A percentile compares a stretch with the other conserved stretches of the same genome.
Conservation (phyloP, 2,113 vertebrate genomes). For the Camelus bactrianus region DNA sequence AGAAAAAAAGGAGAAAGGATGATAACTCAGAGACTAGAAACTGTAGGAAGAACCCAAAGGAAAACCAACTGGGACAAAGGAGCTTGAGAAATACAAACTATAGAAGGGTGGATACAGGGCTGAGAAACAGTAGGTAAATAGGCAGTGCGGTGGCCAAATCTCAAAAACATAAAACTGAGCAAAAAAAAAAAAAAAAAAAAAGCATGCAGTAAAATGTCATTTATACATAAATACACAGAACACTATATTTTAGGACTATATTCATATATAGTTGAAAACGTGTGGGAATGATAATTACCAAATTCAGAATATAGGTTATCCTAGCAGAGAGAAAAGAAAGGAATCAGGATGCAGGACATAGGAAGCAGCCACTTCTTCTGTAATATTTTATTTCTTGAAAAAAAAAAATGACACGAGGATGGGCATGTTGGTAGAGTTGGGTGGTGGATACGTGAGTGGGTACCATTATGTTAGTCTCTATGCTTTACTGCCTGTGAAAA, state of each 20-base stretch:
- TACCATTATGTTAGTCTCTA: not conserved
- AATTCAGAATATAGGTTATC: not conserved
- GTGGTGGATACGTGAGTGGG: not conserved
- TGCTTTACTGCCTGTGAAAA: not conserved
- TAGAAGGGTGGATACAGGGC: not conserved
- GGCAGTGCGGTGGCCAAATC: not conserved
- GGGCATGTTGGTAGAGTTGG: not conserved
- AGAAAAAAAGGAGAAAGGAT: not conserved
- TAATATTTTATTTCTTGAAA: not conserved
- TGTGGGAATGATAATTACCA: not conserved
- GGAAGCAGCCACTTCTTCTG: not conserved
- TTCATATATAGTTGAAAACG: not conserved
- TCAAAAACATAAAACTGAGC: not conserved
- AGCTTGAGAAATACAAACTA: not conserved
- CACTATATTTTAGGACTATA: not conserved
- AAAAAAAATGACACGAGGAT: not conserved
- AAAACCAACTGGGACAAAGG: not conserved
- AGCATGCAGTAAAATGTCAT: not conserved
- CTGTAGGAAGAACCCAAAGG: not conserved
- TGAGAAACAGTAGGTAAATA: not conserved
- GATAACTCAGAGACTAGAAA: not conserved
- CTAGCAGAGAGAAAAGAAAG: not conserved
- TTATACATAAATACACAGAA: not conserved
- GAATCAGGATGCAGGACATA: not conserved
- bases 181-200: not conserved